These are phyloP conservation scores for Lytechinus variegatus DNA, from an alignment of 35 echinoderm and acorn worm species.

Conservation along the genomic window DNA sequence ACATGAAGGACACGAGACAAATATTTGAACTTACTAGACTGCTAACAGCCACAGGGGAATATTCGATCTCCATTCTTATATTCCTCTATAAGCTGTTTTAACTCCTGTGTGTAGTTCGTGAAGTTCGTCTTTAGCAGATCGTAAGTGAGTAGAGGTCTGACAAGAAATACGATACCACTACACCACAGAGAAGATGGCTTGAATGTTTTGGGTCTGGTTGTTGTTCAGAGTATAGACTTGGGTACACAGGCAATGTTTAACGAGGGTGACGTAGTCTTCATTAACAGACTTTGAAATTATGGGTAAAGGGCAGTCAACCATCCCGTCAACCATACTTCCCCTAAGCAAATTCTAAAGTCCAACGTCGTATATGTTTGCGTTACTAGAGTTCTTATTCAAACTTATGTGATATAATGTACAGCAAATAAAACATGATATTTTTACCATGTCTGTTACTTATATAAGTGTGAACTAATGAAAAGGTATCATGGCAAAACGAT, in stretches of 20 bases:
- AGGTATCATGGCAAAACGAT: too few relatives aligned
- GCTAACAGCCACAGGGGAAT: neutral
- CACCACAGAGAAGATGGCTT: neutral
- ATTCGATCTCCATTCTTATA: neutral
- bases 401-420: too few relatives aligned
- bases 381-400: neutral
- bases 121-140: neutral
- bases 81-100: neutral
- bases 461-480: too few relatives aligned
- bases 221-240: neutral
- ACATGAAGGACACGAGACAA: neutral
- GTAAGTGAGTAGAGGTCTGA: neutral
- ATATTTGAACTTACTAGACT: neutral
- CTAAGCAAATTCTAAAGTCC: neutral
- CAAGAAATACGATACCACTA: neutral
- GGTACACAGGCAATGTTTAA: neutral
- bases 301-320: neutral
- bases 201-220: neutral
- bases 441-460: too few relatives aligned
- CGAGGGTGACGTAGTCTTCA: neutral
- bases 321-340: neutral
- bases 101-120: neutral
- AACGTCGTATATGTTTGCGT: neutral
- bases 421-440: too few relatives aligned
- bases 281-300: neutral